A percentile compares a stretch with the other conserved stretches of the same genome.
Conservation (phyloP, 2,797 vertebrate genomes). For the Botia kubotai region DNA sequence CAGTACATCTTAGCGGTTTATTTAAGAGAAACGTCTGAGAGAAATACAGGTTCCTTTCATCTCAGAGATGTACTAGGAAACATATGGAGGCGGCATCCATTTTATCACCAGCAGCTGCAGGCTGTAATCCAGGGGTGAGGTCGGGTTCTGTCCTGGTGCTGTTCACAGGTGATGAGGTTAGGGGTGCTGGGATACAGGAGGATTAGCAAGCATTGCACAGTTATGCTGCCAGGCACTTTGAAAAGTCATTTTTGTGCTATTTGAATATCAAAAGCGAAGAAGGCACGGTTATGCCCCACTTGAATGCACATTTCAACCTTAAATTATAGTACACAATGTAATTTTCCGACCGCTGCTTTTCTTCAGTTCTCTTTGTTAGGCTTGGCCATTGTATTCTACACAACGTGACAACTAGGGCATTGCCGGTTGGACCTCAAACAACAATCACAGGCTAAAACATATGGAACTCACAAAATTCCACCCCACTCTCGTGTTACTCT, state of each 20-base stretch:
- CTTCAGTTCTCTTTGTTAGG: neutral
- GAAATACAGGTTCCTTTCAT: conserved; percentile 57
- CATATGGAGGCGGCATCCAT: conserved; percentile 28
- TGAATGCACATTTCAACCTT: neutral
- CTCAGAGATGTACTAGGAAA: conserved; percentile 26
- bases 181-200: conserved; percentile 30
- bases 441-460: neutral
- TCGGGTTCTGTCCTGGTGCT: conserved; percentile 28
- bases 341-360: neutral
- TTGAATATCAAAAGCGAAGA: neutral
- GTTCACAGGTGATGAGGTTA: conserved; percentile 42
- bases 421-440: neutral
- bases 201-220: conserved; percentile 11
- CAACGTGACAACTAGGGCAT: neutral
- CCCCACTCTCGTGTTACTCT: neutral
- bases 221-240: conserved; percentile 17
- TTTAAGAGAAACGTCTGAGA: conserved; percentile 53
- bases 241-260: neutral
- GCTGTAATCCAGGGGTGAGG: conserved; percentile 24
- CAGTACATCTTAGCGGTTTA: conserved; percentile 42
- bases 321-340: neutral
- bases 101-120: conserved; percentile 42
- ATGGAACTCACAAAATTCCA: neutral
- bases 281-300: neutral
- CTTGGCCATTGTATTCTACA: neutral